Conservation (phyloP, 2,113 vertebrate species). For the Hippopotamus amphibius region DNA sequence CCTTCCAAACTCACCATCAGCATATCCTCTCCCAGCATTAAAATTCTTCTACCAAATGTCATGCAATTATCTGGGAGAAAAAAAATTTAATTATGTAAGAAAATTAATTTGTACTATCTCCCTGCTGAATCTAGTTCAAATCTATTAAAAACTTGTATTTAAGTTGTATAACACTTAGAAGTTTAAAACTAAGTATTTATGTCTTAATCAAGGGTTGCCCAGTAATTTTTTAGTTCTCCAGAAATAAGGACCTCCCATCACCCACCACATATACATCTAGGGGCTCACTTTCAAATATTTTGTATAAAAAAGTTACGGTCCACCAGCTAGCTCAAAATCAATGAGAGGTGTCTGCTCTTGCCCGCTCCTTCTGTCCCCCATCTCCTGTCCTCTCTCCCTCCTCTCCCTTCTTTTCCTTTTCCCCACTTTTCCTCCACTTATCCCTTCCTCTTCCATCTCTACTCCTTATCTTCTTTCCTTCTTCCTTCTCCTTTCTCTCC, state of each 20-base stretch:
- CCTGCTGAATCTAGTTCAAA: constrained; percentile 43
- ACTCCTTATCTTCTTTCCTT: neutral
- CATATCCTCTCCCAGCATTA: neutral
- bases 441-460: neutral
- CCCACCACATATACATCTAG: neutral
- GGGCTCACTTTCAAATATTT: neutral
- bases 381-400: neutral
- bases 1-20: neutral
- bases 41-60: constrained; percentile 5
- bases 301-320: neutral
- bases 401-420: neutral
- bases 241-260: neutral
- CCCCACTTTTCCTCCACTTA: neutral
- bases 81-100: constrained; percentile 2
- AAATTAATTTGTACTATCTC: constrained; percentile 9
- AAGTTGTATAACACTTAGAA: neutral
- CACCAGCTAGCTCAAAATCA: neutral
- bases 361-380: rapidly evolving
- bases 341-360: neutral
- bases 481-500: neutral
- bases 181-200: constrained; percentile 2
- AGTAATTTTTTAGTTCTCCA: neutral
- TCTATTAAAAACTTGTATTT: neutral
- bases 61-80: neutral
- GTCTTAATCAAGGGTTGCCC: neutral